Percentiles rank a stretch among this genome's conserved stretches.
Evolutionary conservation across 2,797 vertebrate species (phyloP).

Genomic region (Alosa sapidissima): DNA sequence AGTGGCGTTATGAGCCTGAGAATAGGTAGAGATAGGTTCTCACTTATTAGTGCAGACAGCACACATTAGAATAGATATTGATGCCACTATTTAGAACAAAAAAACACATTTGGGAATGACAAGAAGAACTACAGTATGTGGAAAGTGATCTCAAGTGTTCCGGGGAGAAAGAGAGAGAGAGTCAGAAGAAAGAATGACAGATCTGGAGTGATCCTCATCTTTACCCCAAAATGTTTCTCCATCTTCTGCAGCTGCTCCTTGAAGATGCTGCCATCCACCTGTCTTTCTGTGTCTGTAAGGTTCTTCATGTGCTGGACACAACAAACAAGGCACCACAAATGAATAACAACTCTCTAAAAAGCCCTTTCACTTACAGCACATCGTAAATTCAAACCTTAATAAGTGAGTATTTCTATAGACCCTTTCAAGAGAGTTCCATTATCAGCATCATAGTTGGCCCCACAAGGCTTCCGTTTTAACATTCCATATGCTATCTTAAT

Average conservation of each 20-base stretch:
- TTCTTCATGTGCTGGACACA: not conserved
- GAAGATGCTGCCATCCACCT: not conserved
- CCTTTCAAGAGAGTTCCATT: too few species aligned
- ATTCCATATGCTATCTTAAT: too few species aligned
- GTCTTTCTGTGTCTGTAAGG: not conserved
- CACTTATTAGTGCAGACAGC: too few species aligned
- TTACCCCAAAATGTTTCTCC: not conserved
- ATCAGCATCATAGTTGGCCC: too few species aligned
- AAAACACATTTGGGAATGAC: too few species aligned
- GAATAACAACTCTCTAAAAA: not conserved
- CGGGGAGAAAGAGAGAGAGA: not conserved
- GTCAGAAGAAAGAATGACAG: too few species aligned
- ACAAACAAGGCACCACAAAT: not conserved
- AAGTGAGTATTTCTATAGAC: not conserved
- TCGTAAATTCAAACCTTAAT: not conserved
- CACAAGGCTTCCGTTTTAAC: too few species aligned
- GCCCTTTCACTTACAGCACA: not conserved
- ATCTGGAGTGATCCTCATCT: not conserved
- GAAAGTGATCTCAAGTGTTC: not conserved
- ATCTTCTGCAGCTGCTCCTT: not conserved
- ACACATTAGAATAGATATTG: too few species aligned
- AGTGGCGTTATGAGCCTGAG: too few species aligned
- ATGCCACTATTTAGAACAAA: too few species aligned
- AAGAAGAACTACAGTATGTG: too few species aligned
- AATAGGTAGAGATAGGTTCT: too few species aligned